phyloP scores from a whole-genome alignment of 1,140 invertebrate species.

The Oscheius sp. region DNA sequence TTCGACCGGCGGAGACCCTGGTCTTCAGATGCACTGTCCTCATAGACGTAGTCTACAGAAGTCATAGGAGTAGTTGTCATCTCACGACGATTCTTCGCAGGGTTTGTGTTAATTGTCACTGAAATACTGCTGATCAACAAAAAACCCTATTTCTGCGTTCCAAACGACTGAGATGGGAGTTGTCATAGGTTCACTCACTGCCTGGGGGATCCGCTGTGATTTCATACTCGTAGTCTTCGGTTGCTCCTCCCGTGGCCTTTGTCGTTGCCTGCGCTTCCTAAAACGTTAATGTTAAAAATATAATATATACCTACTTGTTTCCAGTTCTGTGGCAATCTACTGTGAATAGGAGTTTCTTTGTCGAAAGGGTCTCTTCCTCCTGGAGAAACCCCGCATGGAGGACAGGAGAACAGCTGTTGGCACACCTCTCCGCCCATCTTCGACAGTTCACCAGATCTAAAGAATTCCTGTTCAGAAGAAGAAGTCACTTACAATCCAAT shows the following conservation, averaged over 20 bases:
- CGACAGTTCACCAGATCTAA: not conserved
- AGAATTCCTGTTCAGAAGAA: not conserved
- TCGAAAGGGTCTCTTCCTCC: not conserved
- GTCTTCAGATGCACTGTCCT: not conserved
- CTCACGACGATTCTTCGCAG: not conserved
- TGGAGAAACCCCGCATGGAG: not conserved
- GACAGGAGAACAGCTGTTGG: conserved; percentile 1
- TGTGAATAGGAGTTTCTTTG: not conserved
- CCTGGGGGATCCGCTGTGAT: not conserved
- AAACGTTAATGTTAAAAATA: not conserved
- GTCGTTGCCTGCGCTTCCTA: not conserved
- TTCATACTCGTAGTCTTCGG: conserved; percentile 1
- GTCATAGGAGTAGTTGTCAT: not conserved
- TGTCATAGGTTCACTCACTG: not conserved
- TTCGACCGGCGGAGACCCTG: not conserved
- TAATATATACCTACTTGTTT: not conserved
- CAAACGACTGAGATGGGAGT: not conserved
- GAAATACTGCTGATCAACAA: no score
- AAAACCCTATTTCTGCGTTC: no score
- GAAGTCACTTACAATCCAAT: not conserved
- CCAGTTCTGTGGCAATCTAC: not conserved
- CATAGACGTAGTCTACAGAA: not conserved
- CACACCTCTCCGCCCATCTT: not conserved
- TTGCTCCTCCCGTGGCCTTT: not conserved
- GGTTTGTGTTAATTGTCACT: not conserved